Conservation (phyloP, 2,797 vertebrate species). For the Botia almorhae region DNA sequence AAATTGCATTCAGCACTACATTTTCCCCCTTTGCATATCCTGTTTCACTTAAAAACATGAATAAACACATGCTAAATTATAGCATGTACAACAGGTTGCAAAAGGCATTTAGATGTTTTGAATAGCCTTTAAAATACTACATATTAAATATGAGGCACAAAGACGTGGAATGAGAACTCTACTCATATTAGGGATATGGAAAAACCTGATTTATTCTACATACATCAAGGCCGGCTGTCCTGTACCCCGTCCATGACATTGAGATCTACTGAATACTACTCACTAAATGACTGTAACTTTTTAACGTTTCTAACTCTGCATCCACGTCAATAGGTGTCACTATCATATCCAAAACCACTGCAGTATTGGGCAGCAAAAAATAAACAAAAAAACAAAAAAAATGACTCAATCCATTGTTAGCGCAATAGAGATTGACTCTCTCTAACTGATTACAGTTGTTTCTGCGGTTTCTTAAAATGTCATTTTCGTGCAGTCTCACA, state of each 20-base stretch:
- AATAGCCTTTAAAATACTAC: too few relatives aligned
- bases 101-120: too few relatives aligned
- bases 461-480: constrained; percentile 35
- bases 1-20: too few relatives aligned
- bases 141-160: too few relatives aligned
- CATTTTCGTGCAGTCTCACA: constrained; percentile 19
- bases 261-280: neutral
- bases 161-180: too few relatives aligned
- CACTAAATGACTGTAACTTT: neutral
- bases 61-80: neutral
- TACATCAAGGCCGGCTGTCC: neutral
- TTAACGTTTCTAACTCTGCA: neutral
- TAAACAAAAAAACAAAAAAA: neutral
- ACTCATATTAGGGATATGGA: too few relatives aligned
- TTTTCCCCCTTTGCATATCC: neutral
- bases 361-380: constrained; percentile 15
- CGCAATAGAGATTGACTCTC: constrained; percentile 9
- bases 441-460: constrained; percentile 38
- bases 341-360: constrained; percentile 10
- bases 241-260: neutral
- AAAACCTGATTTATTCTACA: neutral
- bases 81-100: too few relatives aligned
- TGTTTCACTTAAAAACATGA: neutral
- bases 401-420: constrained; percentile 9
- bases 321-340: constrained; percentile 5